Percentiles rank a stretch among this genome's conserved stretches.
Evolutionary conservation across 2,113 vertebrate species (phyloP).

Genomic region (Channa maculata): DNA sequence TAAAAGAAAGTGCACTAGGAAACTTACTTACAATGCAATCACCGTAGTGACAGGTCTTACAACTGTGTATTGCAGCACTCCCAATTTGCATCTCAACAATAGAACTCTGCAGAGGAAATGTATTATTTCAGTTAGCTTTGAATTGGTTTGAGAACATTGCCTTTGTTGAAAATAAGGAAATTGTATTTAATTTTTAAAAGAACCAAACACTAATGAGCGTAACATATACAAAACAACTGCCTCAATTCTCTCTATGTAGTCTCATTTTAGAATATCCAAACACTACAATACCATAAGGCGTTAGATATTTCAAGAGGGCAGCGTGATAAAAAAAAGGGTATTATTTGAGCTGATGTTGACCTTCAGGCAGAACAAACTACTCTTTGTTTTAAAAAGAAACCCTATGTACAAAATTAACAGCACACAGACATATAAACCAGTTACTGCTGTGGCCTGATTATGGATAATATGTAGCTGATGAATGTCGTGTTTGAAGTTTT

Average conservation of each 20-base stretch:
- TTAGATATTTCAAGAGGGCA: not conserved
- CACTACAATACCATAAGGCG: too few relatives aligned
- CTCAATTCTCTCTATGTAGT: not conserved
- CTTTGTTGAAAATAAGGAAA: not conserved
- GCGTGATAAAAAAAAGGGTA: not conserved
- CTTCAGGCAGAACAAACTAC: not conserved
- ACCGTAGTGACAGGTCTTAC: slow-evolving; percentile 96
- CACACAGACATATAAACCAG: slow-evolving; percentile 15
- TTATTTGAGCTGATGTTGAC: not conserved
- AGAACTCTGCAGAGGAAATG: slow-evolving; percentile 87
- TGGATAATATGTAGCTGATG: slow-evolving; percentile 41
- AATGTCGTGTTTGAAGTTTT: slow-evolving; percentile 16
- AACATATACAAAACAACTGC: not conserved
- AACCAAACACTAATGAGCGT: not conserved
- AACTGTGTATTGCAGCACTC: slow-evolving; percentile 97
- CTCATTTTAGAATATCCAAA: too few relatives aligned
- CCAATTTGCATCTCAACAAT: slow-evolving; percentile 94
- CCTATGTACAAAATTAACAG: slow-evolving; percentile 20
- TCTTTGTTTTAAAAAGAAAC: not conserved
- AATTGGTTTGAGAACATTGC: not conserved
- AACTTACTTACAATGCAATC: slow-evolving; percentile 93
- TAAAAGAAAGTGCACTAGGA: not conserved
- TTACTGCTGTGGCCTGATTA: slow-evolving; percentile 34
- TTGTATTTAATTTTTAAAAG: not conserved
- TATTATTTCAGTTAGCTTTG: not conserved